These are phyloP conservation scores for Rambutsinella grinnellia DNA, from an alignment of 2,888 invertebrate species.

Conservation along the genomic window DNA sequence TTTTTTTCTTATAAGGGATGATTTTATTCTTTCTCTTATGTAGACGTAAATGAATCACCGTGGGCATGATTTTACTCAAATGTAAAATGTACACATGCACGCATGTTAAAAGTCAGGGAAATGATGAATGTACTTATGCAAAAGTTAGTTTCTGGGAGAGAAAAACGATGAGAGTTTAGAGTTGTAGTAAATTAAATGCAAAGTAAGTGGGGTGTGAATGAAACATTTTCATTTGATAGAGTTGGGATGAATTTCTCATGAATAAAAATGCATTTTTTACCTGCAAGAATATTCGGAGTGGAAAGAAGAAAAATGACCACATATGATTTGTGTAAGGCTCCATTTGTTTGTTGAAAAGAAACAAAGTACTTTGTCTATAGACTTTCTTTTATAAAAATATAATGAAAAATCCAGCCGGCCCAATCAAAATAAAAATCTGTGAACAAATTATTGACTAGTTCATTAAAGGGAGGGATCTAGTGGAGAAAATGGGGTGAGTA, in stretches of 20 bases:
- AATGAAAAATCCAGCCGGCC: constrained; percentile 12
- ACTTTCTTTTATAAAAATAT: not conserved
- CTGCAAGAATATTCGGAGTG: constrained; percentile 3
- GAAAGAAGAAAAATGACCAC: constrained; percentile 10
- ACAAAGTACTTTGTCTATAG: not conserved
- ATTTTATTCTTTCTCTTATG: not conserved
- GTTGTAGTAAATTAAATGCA: constrained; percentile 24
- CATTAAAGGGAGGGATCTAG: constrained; percentile 53
- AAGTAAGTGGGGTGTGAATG: constrained; percentile 53
- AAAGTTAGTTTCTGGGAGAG: constrained; percentile 31
- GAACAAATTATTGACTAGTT: constrained; percentile 65
- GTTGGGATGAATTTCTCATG: constrained; percentile 28
- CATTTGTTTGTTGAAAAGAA: not conserved
- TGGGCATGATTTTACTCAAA: constrained; percentile 11
- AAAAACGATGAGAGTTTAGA: not conserved
- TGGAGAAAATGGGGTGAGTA: constrained; percentile 45
- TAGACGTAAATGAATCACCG: not conserved
- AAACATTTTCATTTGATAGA: constrained; percentile 52
- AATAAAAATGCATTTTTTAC: too few relatives aligned
- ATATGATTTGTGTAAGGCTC: not conserved
- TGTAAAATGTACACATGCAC: not conserved
- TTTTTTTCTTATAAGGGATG: constrained; percentile 12
- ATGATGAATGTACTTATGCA: constrained; percentile 51
- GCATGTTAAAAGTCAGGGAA: constrained; percentile 37
- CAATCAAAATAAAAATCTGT: constrained; percentile 34